A percentile compares a stretch with the other conserved stretches of the same genome.
These are phyloP conservation scores for Phalacrocorax brasilianus DNA, from an alignment of 2,113 vertebrate genomes.

Conservation along the genomic window DNA sequence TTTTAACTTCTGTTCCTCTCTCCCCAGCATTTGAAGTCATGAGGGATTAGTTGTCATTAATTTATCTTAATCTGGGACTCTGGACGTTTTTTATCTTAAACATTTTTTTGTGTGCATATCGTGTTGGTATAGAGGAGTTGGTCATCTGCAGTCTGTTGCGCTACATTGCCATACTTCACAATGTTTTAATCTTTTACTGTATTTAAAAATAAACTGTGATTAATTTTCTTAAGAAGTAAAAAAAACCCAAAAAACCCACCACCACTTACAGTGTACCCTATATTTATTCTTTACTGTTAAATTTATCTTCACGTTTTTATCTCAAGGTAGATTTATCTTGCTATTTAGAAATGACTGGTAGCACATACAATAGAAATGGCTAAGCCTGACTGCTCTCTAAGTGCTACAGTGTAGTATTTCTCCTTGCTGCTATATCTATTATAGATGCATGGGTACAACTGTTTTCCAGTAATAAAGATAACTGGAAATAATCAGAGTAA, in stretches of 20 bases:
- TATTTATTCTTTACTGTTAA: not conserved
- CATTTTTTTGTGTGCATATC: not conserved
- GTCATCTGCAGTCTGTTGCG: not conserved
- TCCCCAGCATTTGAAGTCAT: not conserved
- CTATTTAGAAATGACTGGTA: not conserved
- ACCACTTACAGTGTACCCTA: not conserved
- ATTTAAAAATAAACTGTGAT: not conserved
- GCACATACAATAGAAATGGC: not conserved
- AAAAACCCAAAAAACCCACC: not conserved
- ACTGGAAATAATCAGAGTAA: not conserved
- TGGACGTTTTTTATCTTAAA: not conserved
- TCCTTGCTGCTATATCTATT: not conserved
- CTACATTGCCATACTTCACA: not conserved
- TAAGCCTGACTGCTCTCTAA: not conserved
- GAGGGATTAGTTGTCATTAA: not conserved
- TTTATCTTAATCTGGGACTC: not conserved
- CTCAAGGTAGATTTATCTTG: not conserved
- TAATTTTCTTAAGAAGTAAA: not conserved
- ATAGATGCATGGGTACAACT: not conserved
- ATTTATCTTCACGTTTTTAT: not conserved
- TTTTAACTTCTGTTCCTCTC: not conserved
- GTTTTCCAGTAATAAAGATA: not conserved
- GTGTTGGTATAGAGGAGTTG: not conserved
- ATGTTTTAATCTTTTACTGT: not conserved
- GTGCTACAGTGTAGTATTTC: not conserved